A percentile compares a stretch with the other conserved stretches of the same genome.
phyloP scores from a whole-genome alignment of 2,888 invertebrate genomes.

The Stramonita haemastoma region DNA sequence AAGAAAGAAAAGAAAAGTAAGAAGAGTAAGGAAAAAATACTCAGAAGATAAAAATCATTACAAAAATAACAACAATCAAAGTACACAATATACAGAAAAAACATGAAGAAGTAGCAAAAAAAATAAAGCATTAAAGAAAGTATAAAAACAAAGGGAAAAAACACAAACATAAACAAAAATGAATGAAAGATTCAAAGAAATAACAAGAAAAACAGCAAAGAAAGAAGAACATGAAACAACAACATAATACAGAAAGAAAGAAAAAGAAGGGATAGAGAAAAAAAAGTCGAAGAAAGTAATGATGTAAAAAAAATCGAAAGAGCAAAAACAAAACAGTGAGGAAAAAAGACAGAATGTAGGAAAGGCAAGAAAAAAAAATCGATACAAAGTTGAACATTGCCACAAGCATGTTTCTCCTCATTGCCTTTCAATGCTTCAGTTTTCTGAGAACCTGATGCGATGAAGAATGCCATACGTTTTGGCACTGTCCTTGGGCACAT shows the following conservation, averaged over 20 bases:
- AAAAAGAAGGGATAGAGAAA: background rate
- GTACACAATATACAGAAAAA: too few species aligned
- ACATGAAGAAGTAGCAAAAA: too few species aligned
- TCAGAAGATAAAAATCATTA: background rate
- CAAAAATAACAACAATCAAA: background rate
- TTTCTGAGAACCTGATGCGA: too few species aligned
- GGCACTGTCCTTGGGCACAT: too few species aligned
- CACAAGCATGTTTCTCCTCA: background rate
- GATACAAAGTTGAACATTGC: too few species aligned
- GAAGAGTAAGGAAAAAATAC: background rate
- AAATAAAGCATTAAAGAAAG: background rate
- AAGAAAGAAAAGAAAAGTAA: background rate
- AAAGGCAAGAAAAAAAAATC: background rate
- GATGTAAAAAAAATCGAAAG: too few species aligned
- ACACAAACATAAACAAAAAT: too few species aligned
- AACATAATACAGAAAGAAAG: background rate
- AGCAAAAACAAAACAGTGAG: too few species aligned
- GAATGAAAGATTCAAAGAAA: too few species aligned
- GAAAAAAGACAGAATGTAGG: background rate
- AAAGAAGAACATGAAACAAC: background rate
- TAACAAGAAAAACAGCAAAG: too few species aligned
- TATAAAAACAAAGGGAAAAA: background rate
- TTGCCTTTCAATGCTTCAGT: too few species aligned
- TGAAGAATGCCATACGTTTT: too few species aligned
- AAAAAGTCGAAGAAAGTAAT: background rate